A percentile compares a stretch with the other conserved stretches of the same genome.
Conservation (phyloP, 1,140 invertebrate genomes). For the Tetraneura akinire region DNA sequence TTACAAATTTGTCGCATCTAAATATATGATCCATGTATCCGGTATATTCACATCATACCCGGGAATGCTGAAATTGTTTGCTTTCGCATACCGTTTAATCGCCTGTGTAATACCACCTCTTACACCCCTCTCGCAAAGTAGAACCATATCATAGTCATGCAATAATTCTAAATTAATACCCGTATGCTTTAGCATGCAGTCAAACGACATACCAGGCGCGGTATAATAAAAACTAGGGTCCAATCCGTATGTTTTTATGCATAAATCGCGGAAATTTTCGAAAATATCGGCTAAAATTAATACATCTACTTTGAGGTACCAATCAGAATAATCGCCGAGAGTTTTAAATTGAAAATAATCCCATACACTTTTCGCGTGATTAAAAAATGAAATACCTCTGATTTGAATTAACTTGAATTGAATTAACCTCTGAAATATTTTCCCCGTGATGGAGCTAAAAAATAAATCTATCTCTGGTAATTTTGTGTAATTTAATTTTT, state of each 20-base stretch:
- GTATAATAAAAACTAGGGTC: slow-evolving; percentile 32
- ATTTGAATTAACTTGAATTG: too few relatives aligned
- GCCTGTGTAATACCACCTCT: too few relatives aligned
- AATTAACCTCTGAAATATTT: slow-evolving; percentile 55
- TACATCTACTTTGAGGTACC: slow-evolving; percentile 61
- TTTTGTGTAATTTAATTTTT: slow-evolving; percentile 47
- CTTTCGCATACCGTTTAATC: too few relatives aligned
- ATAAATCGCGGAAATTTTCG: slow-evolving; percentile 59
- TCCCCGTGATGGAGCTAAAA: slow-evolving; percentile 53
- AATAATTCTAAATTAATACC: not conserved
- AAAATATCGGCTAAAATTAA: slow-evolving; percentile 59
- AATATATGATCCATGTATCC: too few relatives aligned
- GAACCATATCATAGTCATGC: too few relatives aligned
- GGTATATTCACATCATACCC: too few relatives aligned
- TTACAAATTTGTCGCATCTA: too few relatives aligned
- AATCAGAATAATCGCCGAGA: slow-evolving; percentile 58
- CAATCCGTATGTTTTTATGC: slow-evolving; percentile 52
- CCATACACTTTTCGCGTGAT: slow-evolving; percentile 58
- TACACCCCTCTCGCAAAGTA: too few relatives aligned
- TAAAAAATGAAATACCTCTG: slow-evolving; percentile 59
- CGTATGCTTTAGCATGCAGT: slow-evolving; percentile 21
- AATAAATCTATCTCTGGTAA: slow-evolving; percentile 58
- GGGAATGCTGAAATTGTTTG: too few relatives aligned
- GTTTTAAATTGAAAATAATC: slow-evolving; percentile 57
- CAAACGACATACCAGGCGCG: slow-evolving; percentile 20